Evolutionary conservation across 2,113 vertebrate species (phyloP).

Genomic region (Peromyscus leucopus): DNA sequence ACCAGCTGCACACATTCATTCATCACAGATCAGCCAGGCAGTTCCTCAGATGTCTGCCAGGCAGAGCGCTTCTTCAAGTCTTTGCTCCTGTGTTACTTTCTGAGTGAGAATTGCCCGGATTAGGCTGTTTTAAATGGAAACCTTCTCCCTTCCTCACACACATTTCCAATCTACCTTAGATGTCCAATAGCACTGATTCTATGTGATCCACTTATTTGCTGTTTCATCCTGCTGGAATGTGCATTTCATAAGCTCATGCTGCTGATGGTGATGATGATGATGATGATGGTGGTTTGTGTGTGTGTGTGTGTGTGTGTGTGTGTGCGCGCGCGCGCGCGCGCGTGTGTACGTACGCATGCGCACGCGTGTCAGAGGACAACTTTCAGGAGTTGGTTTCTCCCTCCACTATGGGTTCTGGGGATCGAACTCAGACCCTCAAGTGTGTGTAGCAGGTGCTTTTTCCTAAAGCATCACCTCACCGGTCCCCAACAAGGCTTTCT

Average conservation of each 20-base stretch:
- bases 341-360: neutral
- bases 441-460: neutral
- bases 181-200: neutral
- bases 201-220: neutral
- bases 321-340: accelerated
- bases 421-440: neutral
- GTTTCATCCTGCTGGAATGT: neutral
- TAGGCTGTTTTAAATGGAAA: neutral
- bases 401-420: neutral
- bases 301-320: too few relatives aligned
- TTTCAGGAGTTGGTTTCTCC: too few relatives aligned
- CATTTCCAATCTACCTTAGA: neutral
- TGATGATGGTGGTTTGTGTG: too few relatives aligned
- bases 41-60: neutral
- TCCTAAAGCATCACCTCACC: neutral
- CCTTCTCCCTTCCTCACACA: neutral
- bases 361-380: neutral
- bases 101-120: neutral
- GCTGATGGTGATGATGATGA: neutral
- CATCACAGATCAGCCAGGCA: neutral
- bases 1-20: neutral
- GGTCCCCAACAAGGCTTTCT: neutral
- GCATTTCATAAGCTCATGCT: neutral
- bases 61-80: neutral
- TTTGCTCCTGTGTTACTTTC: neutral